Conservation (phyloP, 2,113 vertebrate genomes). For the Anseranas semipalmata region DNA sequence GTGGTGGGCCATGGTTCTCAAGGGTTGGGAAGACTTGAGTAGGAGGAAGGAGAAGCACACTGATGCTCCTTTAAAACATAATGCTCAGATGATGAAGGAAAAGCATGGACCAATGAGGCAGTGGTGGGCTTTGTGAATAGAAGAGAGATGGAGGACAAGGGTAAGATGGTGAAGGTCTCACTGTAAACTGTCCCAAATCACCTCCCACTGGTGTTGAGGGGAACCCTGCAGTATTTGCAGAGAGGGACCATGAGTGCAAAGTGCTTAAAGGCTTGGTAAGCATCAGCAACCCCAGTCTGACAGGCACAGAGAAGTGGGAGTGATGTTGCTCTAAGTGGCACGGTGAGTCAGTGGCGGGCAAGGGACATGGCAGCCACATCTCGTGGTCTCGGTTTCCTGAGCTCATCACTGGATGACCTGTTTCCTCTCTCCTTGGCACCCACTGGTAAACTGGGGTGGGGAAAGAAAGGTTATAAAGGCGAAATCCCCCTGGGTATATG, state of each 20-base stretch:
- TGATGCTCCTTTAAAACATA: background rate
- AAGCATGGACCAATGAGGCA: background rate
- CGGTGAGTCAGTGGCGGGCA: background rate
- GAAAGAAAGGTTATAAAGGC: background rate
- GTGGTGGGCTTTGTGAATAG: background rate
- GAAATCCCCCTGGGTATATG: background rate
- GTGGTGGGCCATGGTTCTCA: fast-evolving
- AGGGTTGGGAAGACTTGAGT: background rate
- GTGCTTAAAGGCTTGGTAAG: constrained; percentile 56
- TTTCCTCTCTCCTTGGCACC: background rate
- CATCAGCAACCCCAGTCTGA: background rate
- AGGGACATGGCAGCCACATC: background rate
- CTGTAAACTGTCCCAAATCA: background rate
- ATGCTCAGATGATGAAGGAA: background rate
- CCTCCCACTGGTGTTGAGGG: background rate
- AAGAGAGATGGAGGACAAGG: background rate
- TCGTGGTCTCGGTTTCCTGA: constrained; percentile 20
- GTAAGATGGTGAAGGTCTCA: background rate
- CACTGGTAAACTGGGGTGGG: background rate
- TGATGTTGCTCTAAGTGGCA: fast-evolving
- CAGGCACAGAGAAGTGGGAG: constrained; percentile 45
- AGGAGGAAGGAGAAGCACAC: background rate
- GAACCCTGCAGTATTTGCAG: background rate
- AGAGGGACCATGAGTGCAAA: constrained; percentile 54
- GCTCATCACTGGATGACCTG: background rate